phyloP scores from a whole-genome alignment of 2,888 invertebrate species.

The Sesamia inferens region DNA sequence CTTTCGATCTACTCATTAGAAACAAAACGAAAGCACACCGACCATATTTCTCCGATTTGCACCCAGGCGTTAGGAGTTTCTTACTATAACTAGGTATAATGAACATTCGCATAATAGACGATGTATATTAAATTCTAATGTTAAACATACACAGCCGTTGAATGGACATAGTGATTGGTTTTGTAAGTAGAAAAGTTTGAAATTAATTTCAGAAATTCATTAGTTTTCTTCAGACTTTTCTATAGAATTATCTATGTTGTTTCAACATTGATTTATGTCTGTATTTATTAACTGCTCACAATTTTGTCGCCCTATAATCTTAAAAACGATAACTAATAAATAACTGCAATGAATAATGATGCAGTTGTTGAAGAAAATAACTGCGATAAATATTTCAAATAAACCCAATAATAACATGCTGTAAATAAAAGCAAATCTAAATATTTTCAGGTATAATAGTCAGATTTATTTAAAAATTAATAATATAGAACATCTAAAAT shows the following conservation, averaged over 20 bases:
- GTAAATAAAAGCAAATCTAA: constrained; percentile 54
- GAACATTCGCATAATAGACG: constrained; percentile 7
- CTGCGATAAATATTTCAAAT: constrained; percentile 19
- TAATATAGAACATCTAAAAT: constrained; percentile 48
- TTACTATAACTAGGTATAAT: constrained; percentile 21
- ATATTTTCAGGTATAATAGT: constrained; percentile 48
- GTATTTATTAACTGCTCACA: constrained; percentile 12
- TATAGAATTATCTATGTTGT: constrained; percentile 20
- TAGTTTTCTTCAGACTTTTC: constrained; percentile 34
- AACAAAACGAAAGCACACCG: constrained; percentile 13
- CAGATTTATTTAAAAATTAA: constrained; percentile 38
- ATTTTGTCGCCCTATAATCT: neutral
- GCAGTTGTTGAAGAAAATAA: constrained; percentile 31
- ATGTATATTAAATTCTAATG: constrained; percentile 31
- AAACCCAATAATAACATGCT: neutral
- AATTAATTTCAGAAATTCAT: too few species aligned
- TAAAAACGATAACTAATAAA: constrained; percentile 26
- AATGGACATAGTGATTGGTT: constrained; percentile 35
- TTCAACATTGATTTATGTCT: constrained; percentile 5
- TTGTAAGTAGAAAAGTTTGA: constrained; percentile 30
- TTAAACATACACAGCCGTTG: constrained; percentile 40
- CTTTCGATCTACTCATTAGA: neutral
- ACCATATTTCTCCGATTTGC: neutral
- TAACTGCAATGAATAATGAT: constrained; percentile 19
- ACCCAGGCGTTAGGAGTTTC: constrained; percentile 15